These are phyloP conservation scores for Sylvilagus bachmani DNA, from an alignment of 2,113 vertebrate species.

Conservation along the genomic window DNA sequence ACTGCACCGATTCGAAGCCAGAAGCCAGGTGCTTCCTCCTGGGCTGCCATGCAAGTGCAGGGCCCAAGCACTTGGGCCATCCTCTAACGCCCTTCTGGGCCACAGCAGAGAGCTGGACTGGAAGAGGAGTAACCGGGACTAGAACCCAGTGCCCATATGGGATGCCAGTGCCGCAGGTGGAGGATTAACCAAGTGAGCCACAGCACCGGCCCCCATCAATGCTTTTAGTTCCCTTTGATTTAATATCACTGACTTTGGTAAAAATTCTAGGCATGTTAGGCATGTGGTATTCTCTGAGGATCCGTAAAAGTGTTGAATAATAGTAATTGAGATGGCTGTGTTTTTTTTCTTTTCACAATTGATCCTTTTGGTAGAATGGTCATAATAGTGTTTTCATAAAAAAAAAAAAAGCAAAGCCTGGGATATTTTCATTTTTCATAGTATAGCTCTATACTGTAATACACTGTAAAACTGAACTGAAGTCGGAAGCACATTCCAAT, in stretches of 20 bases:
- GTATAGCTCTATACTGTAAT: conserved; percentile 40
- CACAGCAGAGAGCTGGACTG: too few species aligned
- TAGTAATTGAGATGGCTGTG: conserved; percentile 45
- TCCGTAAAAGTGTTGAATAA: conserved; percentile 17
- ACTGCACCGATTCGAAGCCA: too few species aligned
- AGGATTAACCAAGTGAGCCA: too few species aligned
- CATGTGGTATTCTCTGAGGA: neutral
- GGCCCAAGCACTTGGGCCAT: too few species aligned
- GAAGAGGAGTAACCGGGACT: too few species aligned
- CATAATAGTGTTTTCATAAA: conserved; percentile 33
- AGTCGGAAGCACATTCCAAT: conserved; percentile 53
- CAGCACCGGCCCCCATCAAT: neutral
- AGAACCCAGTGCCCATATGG: too few species aligned
- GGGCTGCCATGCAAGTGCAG: too few species aligned
- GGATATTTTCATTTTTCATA: conserved; percentile 57
- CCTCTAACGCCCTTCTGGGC: too few species aligned
- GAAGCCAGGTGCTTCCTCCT: too few species aligned
- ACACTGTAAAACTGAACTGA: conserved; percentile 67
- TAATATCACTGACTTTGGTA: conserved; percentile 36
- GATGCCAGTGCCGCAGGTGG: too few species aligned
- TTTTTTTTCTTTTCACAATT: conserved; percentile 57
- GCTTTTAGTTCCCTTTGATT: conserved; percentile 44
- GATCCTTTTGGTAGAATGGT: conserved; percentile 54
- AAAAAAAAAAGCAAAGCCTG: conserved; percentile 34
- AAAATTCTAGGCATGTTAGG: neutral